phyloP scores from a whole-genome alignment of 2,797 vertebrate genomes.

The Lepus townsendii region DNA sequence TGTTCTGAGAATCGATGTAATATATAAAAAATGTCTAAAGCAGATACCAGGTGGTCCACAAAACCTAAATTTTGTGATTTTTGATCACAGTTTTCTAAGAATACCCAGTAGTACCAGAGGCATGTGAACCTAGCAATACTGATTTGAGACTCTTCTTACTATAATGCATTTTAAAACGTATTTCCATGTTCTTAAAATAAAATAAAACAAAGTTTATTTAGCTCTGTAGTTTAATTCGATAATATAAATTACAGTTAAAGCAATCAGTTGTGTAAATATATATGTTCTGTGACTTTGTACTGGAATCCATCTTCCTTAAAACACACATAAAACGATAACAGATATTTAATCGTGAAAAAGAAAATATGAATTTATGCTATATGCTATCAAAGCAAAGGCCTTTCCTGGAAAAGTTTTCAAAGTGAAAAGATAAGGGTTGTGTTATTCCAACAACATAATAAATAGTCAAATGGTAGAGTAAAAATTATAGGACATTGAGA shows the following conservation, averaged over 20 bases:
- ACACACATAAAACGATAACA: neutral
- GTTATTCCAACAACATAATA: neutral
- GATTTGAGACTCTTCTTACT: neutral
- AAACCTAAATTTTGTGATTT: neutral
- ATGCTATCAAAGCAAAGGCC: neutral
- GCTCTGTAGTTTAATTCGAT: neutral
- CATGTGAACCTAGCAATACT: neutral
- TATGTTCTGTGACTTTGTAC: neutral
- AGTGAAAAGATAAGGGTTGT: neutral
- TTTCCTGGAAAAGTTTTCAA: conserved; percentile 20
- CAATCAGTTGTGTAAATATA: neutral
- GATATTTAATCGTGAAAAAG: neutral
- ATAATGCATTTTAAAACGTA: neutral
- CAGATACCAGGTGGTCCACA: neutral
- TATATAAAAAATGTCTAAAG: neutral
- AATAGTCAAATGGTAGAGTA: neutral
- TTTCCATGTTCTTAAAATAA: neutral
- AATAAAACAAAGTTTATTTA: neutral
- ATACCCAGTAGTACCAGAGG: neutral
- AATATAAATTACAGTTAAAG: neutral
- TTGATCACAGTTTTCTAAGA: neutral
- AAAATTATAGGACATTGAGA: conserved; percentile 1
- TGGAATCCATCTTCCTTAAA: neutral
- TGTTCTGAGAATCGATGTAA: neutral
- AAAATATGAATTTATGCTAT: neutral